Evolutionary conservation across 1,140 invertebrate genomes (phyloP), one percentile per base, ranked within the genome.

Genomic region (Neuroterus valhalla): DNA sequence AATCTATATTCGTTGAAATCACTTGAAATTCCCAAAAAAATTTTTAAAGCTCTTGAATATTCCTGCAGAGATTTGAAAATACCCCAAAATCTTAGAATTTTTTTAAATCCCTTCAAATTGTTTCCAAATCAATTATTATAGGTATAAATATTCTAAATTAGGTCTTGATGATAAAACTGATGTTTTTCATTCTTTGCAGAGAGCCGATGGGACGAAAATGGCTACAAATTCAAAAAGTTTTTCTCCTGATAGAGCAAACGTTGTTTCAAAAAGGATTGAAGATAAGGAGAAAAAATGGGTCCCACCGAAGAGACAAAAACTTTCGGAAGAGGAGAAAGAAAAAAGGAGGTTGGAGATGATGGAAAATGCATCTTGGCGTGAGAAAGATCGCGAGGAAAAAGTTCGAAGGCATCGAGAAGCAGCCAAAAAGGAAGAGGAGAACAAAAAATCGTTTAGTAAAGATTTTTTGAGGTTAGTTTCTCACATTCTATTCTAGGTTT

Each of bases 331-430:
- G 77, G 96, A 97, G 85, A 94, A 93, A 77, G 93, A 96, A 83
- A 90, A 89, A 55, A 91, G 91, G 70, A 87, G 95, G 73, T 90
- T 91, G 66, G 96, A 96, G 90, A 98, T 98, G 97, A 94, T 95
- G 91, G 87, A 91, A 31, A 94, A 97, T 90, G 96, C 95, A 1
- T 89, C 90, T 71, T 93, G 93, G 92, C 89, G 95, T 10, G 94
- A 96, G 71, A 92, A 93, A 74, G 92, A 94, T 82, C 87, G 95
- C 70, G 90, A 90, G 50, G 90, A 90, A 78, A 94, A 92, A 80
- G 91, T 96, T 0, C 92, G 91, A 78, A 89, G 90, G 43, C 93
- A 95, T 83, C 90, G 90, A 6, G 92, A 94, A 79, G 91, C 93
- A 76, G 92, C 94, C 44, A 91, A 91, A 31, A 91, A 90, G 68